A percentile compares a stretch with the other conserved stretches of the same genome.
phyloP scores from a whole-genome alignment of 2,888 invertebrate genomes.

The Heliconius cydno region DNA sequence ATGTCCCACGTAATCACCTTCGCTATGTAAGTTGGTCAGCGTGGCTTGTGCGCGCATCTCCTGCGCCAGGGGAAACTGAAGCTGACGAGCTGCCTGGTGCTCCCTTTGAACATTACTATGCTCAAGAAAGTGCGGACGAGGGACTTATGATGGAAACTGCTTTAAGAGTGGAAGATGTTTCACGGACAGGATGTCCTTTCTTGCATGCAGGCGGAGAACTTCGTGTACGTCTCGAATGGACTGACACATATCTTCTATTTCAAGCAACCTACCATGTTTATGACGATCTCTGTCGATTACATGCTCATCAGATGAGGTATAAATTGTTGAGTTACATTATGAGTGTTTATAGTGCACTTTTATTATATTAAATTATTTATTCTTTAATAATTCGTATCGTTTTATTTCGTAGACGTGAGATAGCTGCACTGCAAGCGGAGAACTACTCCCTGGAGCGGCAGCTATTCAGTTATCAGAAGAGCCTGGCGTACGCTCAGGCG shows the following conservation, averaged over 20 bases:
- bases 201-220: constrained; percentile 89
- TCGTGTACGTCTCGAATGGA: constrained; percentile 91
- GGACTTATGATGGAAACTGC: constrained; percentile 92
- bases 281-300: constrained; percentile 90
- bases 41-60: constrained; percentile 82
- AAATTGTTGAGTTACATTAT: constrained; percentile 37
- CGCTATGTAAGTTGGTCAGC: constrained; percentile 88
- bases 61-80: constrained; percentile 84
- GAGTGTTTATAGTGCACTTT: background rate
- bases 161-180: constrained; percentile 87
- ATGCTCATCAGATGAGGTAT: constrained; percentile 93
- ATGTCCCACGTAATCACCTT: constrained; percentile 90
- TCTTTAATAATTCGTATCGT: background rate
- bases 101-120: constrained; percentile 91
- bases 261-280: constrained; percentile 92
- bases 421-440: constrained; percentile 90
- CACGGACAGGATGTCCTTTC: constrained; percentile 87
- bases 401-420: constrained; percentile 86
- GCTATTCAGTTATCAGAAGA: constrained; percentile 92
- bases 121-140: constrained; percentile 90
- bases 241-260: constrained; percentile 90
- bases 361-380: background rate
- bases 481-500: constrained; percentile 88
- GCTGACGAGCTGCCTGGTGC: constrained; percentile 87
- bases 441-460: constrained; percentile 92